phyloP scores from a whole-genome alignment of 2,888 invertebrate genomes.

The Asteroscopus sphinx region DNA sequence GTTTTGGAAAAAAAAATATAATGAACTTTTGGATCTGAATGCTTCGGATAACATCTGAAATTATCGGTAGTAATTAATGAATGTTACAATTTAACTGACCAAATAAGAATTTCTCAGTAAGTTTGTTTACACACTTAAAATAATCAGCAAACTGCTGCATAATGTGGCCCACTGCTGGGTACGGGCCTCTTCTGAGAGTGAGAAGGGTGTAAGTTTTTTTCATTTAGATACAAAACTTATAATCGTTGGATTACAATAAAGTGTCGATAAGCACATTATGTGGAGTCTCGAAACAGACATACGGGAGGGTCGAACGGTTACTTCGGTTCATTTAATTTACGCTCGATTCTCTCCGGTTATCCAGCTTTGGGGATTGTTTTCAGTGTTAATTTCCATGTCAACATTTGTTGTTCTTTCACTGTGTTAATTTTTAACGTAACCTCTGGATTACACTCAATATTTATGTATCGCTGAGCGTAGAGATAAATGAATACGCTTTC shows the following conservation, averaged over 20 bases:
- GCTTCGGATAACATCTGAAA: conserved; percentile 7
- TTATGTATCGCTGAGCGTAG: conserved; percentile 27
- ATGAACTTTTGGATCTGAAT: conserved; percentile 33
- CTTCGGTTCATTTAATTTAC: conserved; percentile 41
- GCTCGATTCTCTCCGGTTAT: conserved; percentile 20
- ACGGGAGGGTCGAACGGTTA: conserved; percentile 25
- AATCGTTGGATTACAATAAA: conserved; percentile 34
- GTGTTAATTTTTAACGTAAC: conserved; percentile 26
- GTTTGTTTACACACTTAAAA: too few relatives aligned
- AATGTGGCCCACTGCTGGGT: too few relatives aligned
- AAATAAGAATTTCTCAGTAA: conserved; percentile 5
- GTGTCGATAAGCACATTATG: conserved; percentile 36
- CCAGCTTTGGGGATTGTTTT: conserved; percentile 35
- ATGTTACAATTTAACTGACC: conserved; percentile 3
- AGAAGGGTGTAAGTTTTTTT: too few relatives aligned
- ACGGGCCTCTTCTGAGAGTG: too few relatives aligned
- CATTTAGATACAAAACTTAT: conserved; percentile 21
- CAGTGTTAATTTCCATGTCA: conserved; percentile 37
- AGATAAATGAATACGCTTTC: too few relatives aligned
- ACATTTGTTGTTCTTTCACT: conserved; percentile 34
- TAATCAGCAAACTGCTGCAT: too few relatives aligned
- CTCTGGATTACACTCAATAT: conserved; percentile 13
- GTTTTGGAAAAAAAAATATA: conserved; percentile 19
- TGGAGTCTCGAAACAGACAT: conserved; percentile 19
- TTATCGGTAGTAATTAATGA: conserved; percentile 5